Conservation (phyloP, 2,888 invertebrate genomes). For the Cerastis rubricosa region DNA sequence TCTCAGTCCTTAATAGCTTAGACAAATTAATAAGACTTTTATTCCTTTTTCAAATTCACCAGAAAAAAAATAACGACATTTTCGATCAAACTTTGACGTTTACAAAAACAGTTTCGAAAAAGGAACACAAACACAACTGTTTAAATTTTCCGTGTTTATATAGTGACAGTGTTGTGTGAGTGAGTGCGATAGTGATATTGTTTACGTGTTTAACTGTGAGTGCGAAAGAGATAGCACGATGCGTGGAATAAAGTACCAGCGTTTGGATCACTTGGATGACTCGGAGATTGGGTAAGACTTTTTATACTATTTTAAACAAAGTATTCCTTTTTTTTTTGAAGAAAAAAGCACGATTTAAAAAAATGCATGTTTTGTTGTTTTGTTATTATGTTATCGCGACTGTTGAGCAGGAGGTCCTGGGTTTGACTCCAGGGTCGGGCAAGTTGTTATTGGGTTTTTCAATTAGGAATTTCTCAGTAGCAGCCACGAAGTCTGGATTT, state of each 20-base stretch:
- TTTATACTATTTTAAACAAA: neutral
- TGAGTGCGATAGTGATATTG: constrained; percentile 65
- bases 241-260: constrained; percentile 81
- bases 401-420: too few species aligned
- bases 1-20: neutral
- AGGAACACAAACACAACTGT: constrained; percentile 53
- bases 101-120: constrained; percentile 45
- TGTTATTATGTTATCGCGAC: too few species aligned
- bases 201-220: constrained; percentile 53
- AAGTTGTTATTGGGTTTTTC: too few species aligned
- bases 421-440: too few species aligned
- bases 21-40: neutral
- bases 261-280: constrained; percentile 82
- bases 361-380: too few species aligned
- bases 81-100: constrained; percentile 42
- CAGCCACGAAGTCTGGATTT: too few species aligned
- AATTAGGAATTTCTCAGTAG: too few species aligned
- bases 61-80: constrained; percentile 29
- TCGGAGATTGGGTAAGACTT: constrained; percentile 81
- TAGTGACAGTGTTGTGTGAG: constrained; percentile 62
- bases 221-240: constrained; percentile 73
- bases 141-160: constrained; percentile 45
- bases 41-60: neutral
- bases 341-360: too few species aligned
- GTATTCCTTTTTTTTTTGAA: too few species aligned